These are phyloP conservation scores for Oreotrochilus melanogaster DNA, from an alignment of 2,113 vertebrate genomes.

Conservation along the genomic window DNA sequence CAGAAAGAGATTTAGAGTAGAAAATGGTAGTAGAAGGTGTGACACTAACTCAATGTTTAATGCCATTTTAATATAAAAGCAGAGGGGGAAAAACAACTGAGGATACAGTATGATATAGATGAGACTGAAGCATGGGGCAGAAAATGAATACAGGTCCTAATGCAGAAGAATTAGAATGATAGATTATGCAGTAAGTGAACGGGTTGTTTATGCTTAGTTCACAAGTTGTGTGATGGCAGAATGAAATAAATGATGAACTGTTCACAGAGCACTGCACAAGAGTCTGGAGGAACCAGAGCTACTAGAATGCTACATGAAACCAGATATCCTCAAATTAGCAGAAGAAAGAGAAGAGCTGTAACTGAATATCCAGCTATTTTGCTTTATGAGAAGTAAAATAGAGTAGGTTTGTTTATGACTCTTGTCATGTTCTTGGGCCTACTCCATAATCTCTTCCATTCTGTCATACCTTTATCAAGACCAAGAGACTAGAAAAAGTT, in stretches of 20 bases:
- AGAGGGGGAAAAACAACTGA: neutral
- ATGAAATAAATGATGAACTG: neutral
- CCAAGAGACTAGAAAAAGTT: neutral
- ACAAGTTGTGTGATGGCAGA: neutral
- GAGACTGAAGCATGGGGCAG: neutral
- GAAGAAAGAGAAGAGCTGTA: neutral
- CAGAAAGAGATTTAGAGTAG: neutral
- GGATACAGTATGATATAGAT: neutral
- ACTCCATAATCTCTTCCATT: neutral
- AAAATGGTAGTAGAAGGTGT: neutral
- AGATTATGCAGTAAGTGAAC: neutral
- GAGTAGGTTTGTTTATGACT: neutral
- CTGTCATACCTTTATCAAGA: neutral
- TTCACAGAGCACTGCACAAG: neutral
- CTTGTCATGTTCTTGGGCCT: neutral
- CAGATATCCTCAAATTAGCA: neutral
- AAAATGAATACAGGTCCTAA: neutral
- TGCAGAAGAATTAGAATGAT: neutral
- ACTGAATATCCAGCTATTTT: neutral
- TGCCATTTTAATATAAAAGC: neutral
- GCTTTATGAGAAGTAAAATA: neutral
- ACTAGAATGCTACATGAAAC: neutral
- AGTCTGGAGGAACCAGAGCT: neutral
- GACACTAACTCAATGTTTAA: neutral
- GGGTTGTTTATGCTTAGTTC: neutral